Evolutionary conservation across 2,888 invertebrate species (phyloP).

Genomic region (Lottia gigantea): DNA sequence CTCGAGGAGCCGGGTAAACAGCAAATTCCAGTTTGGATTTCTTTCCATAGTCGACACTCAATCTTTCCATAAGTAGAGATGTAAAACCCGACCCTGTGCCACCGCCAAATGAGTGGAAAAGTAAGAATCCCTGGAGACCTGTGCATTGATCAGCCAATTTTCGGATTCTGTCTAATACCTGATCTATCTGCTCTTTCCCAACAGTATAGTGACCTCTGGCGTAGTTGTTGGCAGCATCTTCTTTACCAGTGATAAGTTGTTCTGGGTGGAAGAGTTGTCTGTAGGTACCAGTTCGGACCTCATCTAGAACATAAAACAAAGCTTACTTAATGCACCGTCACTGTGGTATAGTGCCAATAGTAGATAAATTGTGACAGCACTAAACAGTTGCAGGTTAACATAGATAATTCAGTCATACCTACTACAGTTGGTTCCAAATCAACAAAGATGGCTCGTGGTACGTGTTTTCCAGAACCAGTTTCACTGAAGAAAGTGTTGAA

Average conservation of each 20-base stretch:
- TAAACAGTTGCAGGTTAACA: no score
- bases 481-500: constrained; percentile 84
- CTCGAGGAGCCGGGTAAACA: constrained; percentile 90
- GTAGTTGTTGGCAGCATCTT: constrained; percentile 97
- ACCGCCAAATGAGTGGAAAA: constrained; percentile 64
- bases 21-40: constrained; percentile 89
- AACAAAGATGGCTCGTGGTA: constrained; percentile 94
- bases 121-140: constrained; percentile 63
- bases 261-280: constrained; percentile 96
- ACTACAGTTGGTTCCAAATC: constrained; percentile 97
- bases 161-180: constrained; percentile 80
- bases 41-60: constrained; percentile 81
- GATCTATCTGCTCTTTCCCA: constrained; percentile 81
- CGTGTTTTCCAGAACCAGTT: constrained; percentile 95
- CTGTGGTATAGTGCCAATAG: neutral
- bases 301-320: constrained; percentile 48
- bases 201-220: constrained; percentile 98
- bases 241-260: constrained; percentile 95
- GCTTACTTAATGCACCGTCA: neutral
- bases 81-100: constrained; percentile 90
- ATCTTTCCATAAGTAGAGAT: constrained; percentile 85
- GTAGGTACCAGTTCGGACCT: constrained; percentile 73
- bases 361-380: no score
- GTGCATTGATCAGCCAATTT: constrained; percentile 67
- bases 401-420: constrained; percentile 70